A percentile compares a stretch with the other conserved stretches of the same genome.
These are phyloP conservation scores for Tinea pellionella DNA, from an alignment of 2,888 invertebrate genomes.

Conservation along the genomic window DNA sequence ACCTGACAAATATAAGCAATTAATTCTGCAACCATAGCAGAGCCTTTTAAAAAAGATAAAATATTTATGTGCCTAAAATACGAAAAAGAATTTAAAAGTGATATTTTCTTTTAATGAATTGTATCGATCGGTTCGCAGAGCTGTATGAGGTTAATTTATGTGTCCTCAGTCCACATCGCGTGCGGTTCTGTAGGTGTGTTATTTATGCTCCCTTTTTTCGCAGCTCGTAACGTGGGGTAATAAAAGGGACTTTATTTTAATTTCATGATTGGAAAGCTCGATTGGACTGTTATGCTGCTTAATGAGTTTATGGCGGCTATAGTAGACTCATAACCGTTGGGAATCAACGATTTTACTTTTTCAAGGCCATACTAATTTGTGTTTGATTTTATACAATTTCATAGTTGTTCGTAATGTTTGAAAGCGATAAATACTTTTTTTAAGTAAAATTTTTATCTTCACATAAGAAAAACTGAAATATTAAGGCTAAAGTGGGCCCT, in stretches of 20 bases:
- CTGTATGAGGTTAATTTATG: slow-evolving; percentile 63
- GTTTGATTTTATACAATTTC: background rate
- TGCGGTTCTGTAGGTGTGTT: slow-evolving; percentile 63
- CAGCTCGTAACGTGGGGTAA: slow-evolving; percentile 65
- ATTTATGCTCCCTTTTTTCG: slow-evolving; percentile 70
- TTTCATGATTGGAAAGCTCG: slow-evolving; percentile 69
- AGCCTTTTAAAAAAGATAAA: background rate
- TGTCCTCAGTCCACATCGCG: slow-evolving; percentile 45
- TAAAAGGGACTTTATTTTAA: slow-evolving; percentile 69
- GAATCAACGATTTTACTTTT: slow-evolving; percentile 30
- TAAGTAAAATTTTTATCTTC: no score
- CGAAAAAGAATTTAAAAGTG: background rate
- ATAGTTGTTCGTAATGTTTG: background rate
- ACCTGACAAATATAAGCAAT: background rate
- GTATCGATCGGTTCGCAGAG: slow-evolving; percentile 51
- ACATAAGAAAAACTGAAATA: no score
- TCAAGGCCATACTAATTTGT: slow-evolving; percentile 26
- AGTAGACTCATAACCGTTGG: slow-evolving; percentile 47
- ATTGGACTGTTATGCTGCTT: slow-evolving; percentile 64
- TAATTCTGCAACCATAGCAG: background rate
- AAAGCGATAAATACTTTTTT: no score
- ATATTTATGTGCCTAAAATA: background rate
- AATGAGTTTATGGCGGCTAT: slow-evolving; percentile 63
- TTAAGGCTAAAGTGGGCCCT: no score
- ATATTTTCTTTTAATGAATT: slow-evolving; percentile 47